Evolutionary conservation across 2,888 invertebrate genomes (phyloP), one percentile per base, ranked within the genome.

Genomic region (Tipula helvola): DNA sequence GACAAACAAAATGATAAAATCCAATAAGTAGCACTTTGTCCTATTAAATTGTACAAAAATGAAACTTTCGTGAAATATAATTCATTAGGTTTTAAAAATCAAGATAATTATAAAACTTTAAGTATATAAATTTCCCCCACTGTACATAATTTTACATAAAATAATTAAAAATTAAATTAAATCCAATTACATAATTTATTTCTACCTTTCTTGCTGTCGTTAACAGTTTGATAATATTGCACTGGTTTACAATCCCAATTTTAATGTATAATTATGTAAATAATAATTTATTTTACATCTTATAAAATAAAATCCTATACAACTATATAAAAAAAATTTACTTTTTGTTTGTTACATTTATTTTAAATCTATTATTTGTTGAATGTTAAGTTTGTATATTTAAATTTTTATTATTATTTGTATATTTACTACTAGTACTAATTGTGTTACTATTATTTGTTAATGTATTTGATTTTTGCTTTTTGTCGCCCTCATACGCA

Each of bases 321-420:
- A 39, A 39, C 13, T 47, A 47, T n/a, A 47, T 47, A 12, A 47
- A 13, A 47, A 47, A n/a, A 13, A 2, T 13, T 47, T 12, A 47
- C 13, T n/a, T 47, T 47, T 47, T 47, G n/a, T 57, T 57, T n/a
- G 52, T 57, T 57, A 16, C 4, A 16, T 57, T 57, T 7, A 57
- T 57, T 57, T 57, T 57, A 57, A 57, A 57, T 28, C 28, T 28
- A 28, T 71, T 71, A 83, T 36, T 83, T 83, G 10, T 36, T 84
- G n/a, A 39, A 84, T 84, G 84, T 84, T 84, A 84, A 84, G 84
- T 84, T 84, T 84, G 39, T 39, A 84, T 39, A 84, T 84, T 84
- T 71, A 71, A 71, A 84, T 84, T 84, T 39, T 39, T 84, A 39
- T 85, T 85, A 42, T 85, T 44, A 18, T 85, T 42, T 85, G 44